Evolutionary conservation across 1,140 invertebrate species (phyloP).

Genomic region (Drosophila burlai): DNA sequence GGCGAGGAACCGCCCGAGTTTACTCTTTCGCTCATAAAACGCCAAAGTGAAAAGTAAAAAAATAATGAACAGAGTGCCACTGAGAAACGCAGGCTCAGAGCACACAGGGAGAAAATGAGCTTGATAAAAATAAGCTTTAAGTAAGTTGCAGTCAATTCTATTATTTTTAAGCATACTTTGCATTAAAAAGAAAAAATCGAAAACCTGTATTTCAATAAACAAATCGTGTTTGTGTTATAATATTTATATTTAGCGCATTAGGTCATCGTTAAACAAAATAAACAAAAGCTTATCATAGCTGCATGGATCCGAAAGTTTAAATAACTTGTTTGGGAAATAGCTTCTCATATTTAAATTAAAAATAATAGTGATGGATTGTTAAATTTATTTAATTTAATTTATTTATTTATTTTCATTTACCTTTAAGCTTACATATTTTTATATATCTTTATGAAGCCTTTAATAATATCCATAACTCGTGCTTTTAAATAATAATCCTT

Average conservation of each 20-base stretch:
- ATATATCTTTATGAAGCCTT: no score
- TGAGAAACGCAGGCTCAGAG: background rate
- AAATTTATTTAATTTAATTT: no score
- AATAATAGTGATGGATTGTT: no score
- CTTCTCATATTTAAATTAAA: background rate
- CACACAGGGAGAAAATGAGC: conserved; percentile 10
- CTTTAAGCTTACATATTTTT: no score
- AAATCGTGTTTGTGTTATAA: background rate
- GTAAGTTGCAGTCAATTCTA: background rate
- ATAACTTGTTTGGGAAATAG: background rate
- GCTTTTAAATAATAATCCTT: no score
- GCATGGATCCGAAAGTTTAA: no score
- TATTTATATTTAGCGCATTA: background rate
- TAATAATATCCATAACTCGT: no score
- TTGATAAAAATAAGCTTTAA: background rate
- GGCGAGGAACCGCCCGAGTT: conserved; percentile 38
- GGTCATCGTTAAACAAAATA: background rate
- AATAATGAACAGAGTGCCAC: background rate
- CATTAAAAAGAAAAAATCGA: background rate
- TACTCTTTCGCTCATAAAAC: conserved; percentile 51
- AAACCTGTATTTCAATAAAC: conserved; percentile 5
- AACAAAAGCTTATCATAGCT: background rate
- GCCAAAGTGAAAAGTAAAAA: conserved; percentile 2
- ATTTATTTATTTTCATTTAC: no score
- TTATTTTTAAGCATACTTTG: background rate